Base-by-base conservation (phyloP, 2,113 vertebrate species). In the Tiliqua scincoides region DNA sequence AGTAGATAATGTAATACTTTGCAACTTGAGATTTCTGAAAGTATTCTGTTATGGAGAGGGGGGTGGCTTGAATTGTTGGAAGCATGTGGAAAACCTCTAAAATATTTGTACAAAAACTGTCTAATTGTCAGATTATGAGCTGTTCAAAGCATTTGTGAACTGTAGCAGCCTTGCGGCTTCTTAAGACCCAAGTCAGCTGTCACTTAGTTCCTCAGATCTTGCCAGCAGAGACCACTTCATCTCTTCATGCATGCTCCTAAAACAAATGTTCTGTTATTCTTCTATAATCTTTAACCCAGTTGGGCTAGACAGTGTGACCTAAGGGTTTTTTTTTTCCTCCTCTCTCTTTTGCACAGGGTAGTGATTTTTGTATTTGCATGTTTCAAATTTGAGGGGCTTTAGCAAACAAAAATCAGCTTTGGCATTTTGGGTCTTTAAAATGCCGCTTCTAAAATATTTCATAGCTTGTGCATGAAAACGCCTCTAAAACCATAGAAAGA, bases 191-290 rank as follows among this genome's bases (percentile, higher is more conserved):
- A 92, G 86, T 92, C 61, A 27, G 11, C 25, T 61, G 7, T 92
- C 84, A 88, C 91, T 85, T 88, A 89, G 68, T 67, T 90, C 80
- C 87, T 87, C 63, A 93, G 70, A 92, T 94, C 89, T 82, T 87
- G 92, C 30, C 57, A 91, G 70, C 2, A 21, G 3, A 84, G 82
- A 72, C 65, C 87, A n/a, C 35, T 93, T 92, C 87, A 82, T 5
- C 52, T 83, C 85, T 90, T 91, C 52, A 20, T 85, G 43, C 20
- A 76, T 61, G 52, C 77, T 37, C 74, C 76, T 35, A 86, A 93
- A 81, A 27, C 6, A 87, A 68, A 59, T 59, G 2, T 67, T 82
- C n/a, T 90, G 14, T 89, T 92, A 2, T 83, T 90, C 76, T 90
- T 89, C 79, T 67, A 32, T 90, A 91, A 86, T 91, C 74, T 90